Base-by-base conservation (phyloP, 2,113 vertebrate species). In the Erythrolamprus reginae region DNA sequence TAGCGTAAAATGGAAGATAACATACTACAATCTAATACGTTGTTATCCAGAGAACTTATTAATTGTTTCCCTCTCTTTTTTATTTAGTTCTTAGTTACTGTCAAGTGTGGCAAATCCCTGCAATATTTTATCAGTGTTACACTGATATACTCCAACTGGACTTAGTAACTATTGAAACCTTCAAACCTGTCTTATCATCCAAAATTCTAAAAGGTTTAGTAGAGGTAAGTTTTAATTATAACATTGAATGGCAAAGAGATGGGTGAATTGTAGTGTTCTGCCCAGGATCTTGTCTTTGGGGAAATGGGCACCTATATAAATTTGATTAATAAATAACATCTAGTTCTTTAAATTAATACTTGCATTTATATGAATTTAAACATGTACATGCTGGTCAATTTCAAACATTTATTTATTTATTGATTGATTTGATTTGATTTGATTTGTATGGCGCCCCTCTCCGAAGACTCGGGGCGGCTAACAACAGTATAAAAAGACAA, bases 81-180 rank as follows among this genome's bases (percentile, higher is more conserved):
- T 88, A 53, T n/a, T 83, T 91, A 99, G 99, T 99, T 58, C 93
- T 99, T 93, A 98, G 97, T 92, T 97, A 98, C 83, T 99, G 99
- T 91, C 98, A 99, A 95, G 98, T 99, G 2, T 98, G 98, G 95
- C 94, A 94, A 70, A 97, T 99, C 90, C 96, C 98, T 9, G 96
- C 98, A 0, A 95, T 98, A 13, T 94, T 98, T 52, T 99, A 99
- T 92, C 97, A 98, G 96, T 99, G 98, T 86, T 99, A 98, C 92
- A 99, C 98, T 3, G 99, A 99, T 89, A 96, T 98, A 92, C 97
- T 97, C 91, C 97, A 97, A 48, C 95, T 98, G 15, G 98, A 99
- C 96, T 98, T 98, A 0, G 89, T 98, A 52, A 98, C 98, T 13
- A 95, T 98, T 38, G 98, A 98, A 95, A 97, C 98, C 0, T 99